Conservation (phyloP, 2,113 vertebrate genomes). For the Sterna hirundo region DNA sequence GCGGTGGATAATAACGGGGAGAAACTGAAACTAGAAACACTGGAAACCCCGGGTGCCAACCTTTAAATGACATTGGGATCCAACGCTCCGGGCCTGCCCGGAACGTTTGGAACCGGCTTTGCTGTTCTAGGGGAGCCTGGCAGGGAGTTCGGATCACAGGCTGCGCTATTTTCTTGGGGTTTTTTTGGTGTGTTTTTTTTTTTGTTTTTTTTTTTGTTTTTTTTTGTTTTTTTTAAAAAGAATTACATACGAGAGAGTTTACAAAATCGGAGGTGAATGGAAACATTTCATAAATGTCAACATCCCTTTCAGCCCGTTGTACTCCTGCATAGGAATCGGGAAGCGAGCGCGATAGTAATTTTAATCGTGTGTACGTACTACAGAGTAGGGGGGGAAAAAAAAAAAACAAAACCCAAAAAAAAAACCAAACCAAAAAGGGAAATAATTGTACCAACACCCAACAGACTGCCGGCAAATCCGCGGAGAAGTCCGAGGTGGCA, state of each 20-base stretch:
- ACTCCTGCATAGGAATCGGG: not conserved
- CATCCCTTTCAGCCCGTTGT: not conserved
- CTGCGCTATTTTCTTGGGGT: not conserved
- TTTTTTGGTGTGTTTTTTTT: too few relatives aligned
- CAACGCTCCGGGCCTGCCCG: not conserved
- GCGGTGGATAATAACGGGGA: not conserved
- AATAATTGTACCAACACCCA: not conserved
- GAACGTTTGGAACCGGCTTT: not conserved
- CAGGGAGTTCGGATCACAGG: not conserved
- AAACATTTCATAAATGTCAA: not conserved
- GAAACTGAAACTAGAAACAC: not conserved
- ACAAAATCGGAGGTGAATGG: not conserved
- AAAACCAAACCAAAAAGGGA: not conserved
- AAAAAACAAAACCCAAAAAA: too few relatives aligned
- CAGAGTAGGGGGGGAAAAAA: not conserved
- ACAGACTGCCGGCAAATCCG: not conserved
- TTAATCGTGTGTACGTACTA: not conserved
- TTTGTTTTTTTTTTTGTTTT: not conserved
- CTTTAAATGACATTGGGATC: slow-evolving; percentile 51
- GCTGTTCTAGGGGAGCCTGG: not conserved
- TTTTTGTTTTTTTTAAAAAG: not conserved
- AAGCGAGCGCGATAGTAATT: not conserved
- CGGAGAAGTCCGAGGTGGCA: not conserved
- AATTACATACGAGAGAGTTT: not conserved
- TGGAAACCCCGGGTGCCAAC: not conserved